A percentile compares a stretch with the other conserved stretches of the same genome.
phyloP scores from a whole-genome alignment of 2,888 invertebrate species.

The Tortrix viridana region DNA sequence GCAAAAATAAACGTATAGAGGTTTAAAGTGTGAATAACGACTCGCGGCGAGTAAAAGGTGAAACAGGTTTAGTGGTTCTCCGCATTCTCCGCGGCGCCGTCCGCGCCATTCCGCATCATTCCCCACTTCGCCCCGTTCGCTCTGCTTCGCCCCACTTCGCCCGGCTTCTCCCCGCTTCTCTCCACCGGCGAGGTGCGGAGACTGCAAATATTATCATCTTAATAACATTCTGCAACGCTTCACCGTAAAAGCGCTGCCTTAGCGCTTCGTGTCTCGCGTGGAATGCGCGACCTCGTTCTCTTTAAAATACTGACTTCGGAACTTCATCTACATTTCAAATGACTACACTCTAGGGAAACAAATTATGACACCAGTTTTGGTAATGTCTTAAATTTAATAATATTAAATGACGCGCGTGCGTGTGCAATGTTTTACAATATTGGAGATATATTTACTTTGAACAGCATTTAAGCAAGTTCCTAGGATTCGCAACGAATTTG shows the following conservation, averaged over 20 bases:
- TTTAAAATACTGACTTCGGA: slow-evolving; percentile 15
- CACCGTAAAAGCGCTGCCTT: slow-evolving; percentile 4
- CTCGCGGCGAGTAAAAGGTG: slow-evolving; percentile 1
- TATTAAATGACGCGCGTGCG: neutral
- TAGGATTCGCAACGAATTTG: too few relatives aligned
- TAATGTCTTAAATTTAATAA: neutral
- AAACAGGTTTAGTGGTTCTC: neutral
- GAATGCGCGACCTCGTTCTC: slow-evolving; percentile 19
- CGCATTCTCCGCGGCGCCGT: slow-evolving; percentile 3
- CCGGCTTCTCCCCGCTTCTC: slow-evolving; percentile 4
- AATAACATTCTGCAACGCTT: slow-evolving; percentile 24
- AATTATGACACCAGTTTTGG: slow-evolving; percentile 4
- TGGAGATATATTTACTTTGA: too few relatives aligned
- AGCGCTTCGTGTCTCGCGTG: slow-evolving; percentile 7
- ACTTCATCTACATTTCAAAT: slow-evolving; percentile 29
- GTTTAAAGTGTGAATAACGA: slow-evolving; percentile 13
- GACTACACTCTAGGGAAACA: slow-evolving; percentile 1
- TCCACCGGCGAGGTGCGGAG: slow-evolving; percentile 11
- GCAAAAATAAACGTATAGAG: slow-evolving; percentile 9
- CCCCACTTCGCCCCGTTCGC: too few relatives aligned
- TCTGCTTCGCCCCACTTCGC: neutral
- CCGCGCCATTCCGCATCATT: too few relatives aligned
- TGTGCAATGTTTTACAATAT: too few relatives aligned
- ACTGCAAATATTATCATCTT: slow-evolving; percentile 34
- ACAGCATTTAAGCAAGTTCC: too few relatives aligned